Evolutionary conservation across 2,113 vertebrate species (phyloP), one percentile per base, ranked within the genome.

Genomic region (Trochalopteron elliotii): DNA sequence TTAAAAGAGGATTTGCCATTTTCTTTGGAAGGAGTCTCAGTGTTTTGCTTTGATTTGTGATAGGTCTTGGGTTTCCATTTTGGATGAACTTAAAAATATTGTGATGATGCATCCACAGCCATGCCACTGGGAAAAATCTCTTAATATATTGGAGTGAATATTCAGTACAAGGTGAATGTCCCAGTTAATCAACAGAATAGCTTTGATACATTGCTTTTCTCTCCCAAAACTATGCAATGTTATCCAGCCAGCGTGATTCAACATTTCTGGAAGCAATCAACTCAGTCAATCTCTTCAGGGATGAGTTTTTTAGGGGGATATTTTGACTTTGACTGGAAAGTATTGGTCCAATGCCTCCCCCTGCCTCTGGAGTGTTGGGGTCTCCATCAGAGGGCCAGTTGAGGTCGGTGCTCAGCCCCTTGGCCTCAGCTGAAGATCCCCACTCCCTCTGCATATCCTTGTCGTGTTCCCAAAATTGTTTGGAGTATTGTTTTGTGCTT

Each of bases 301-400:
- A 83, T 33, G 7, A 0, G 0, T 72, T 93, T 6, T 63, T 92
- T 74, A 69, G 47, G 67, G 59, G 39, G 45, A 83, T 92, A 55
- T 53, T 33, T 40, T 94, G 60, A 27, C 59, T 92, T 72, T 65
- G 68, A 63, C 59, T 55, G 31, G 68, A 40, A 86, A 55, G 9
- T 47, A n/a, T 59, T 69, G 50, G 27, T 83, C 25, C 6, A 10
- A 2, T 67, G 50, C 28, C 45, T 83, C 15, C 18, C 23, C 28
- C 15, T 50, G 24, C 15, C 57, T 45, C 16, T 0, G 0, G 55
- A 67, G 16, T 1, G 2, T 2, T 0, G 30, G 39, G 24, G 28
- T 89, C 14, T 89, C 45, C 37, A 50, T 50, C 39, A 70, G 40
- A 76, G 30, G 49, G 12, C 35, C 3, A 1, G 27, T 19, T 91